Base-by-base conservation (phyloP, 1,140 invertebrate species). In the Mya arenaria region DNA sequence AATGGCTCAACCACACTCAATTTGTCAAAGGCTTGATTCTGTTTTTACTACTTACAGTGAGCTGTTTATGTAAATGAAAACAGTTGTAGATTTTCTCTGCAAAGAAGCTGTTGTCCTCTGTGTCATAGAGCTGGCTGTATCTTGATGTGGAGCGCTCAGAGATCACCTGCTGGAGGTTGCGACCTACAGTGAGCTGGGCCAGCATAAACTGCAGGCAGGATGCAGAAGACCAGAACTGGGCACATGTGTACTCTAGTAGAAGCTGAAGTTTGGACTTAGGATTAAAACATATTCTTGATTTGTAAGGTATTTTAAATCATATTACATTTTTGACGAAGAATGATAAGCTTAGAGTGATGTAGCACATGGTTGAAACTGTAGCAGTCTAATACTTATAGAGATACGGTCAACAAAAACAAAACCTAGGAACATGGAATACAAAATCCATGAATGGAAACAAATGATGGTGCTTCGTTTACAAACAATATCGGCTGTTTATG, bases 41-140 rank as follows among this genome's bases (percentile, higher is more conserved):
- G n/a, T n/a, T n/a, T n/a, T n/a, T n/a, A n/a, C 36, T 32, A 74
- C 74, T 6, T 13, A 85, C 84, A 79, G 60, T 82, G 13, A 85
- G 34, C 44, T 58, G 48, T 15, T 34, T 73, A 52, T 79, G 69
- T 4, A 82, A 23, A 65, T 79, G 23, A 58, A 75, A 68, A 25
- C 39, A n/a, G 25, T 63, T 80, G 36, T 74, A 75, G 13, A 83
- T 44, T 56, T 52, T 84, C 60, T 87, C 86, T 39, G 82, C 79
- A 66, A 79, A 85, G 71, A 81, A 84, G 52, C 72, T 85, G 44
- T 85, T 85, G 74, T 85, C 86, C 58, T 85, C 84, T 56, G 85
- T 82, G 30, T 85, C 82, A 84, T 85, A 87, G 15, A 87, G 68
- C 19, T 85, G 82, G 32, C 78, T 65, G 28, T 65, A 83, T 34